phyloP scores from a whole-genome alignment of 2,888 invertebrate species.

The Allacma fusca region DNA sequence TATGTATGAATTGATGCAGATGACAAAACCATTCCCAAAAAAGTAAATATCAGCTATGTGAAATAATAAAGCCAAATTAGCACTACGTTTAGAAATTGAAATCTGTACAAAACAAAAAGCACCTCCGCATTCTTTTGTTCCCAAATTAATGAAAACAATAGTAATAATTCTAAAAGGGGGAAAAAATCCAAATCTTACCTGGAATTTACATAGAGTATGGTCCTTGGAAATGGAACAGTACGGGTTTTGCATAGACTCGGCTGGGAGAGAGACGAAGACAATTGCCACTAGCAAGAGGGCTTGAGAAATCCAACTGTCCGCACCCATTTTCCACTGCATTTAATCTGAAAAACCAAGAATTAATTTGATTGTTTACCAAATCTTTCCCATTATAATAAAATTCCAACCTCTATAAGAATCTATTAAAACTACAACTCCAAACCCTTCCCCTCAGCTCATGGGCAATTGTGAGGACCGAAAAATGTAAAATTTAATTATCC shows the following conservation, averaged over 20 bases:
- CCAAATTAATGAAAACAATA: too few relatives aligned
- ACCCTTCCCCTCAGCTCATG: too few relatives aligned
- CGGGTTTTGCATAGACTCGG: conserved; percentile 47
- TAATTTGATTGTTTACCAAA: not conserved
- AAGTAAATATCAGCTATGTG: too few relatives aligned
- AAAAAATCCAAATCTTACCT: conserved; percentile 50
- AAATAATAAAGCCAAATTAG: conserved; percentile 10
- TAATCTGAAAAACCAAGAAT: not conserved
- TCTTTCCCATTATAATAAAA: not conserved
- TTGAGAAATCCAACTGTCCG: conserved; percentile 27
- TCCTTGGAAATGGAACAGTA: conserved; percentile 60
- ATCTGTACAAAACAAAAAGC: too few relatives aligned
- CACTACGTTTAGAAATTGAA: not conserved
- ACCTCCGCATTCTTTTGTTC: too few relatives aligned
- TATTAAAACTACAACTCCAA: too few relatives aligned
- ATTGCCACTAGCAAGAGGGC: conserved; percentile 31
- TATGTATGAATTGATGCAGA: too few relatives aligned
- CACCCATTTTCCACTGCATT: conserved; percentile 28
- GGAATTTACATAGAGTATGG: conserved; percentile 61
- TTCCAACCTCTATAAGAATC: too few relatives aligned
- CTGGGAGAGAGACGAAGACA: conserved; percentile 46
- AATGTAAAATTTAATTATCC: too few relatives aligned
- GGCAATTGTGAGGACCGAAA: too few relatives aligned
- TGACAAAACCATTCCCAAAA: too few relatives aligned
- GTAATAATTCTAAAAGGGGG: too few relatives aligned